Evolutionary conservation across 2,797 vertebrate species (phyloP).

Genomic region (Merluccius polli): DNA sequence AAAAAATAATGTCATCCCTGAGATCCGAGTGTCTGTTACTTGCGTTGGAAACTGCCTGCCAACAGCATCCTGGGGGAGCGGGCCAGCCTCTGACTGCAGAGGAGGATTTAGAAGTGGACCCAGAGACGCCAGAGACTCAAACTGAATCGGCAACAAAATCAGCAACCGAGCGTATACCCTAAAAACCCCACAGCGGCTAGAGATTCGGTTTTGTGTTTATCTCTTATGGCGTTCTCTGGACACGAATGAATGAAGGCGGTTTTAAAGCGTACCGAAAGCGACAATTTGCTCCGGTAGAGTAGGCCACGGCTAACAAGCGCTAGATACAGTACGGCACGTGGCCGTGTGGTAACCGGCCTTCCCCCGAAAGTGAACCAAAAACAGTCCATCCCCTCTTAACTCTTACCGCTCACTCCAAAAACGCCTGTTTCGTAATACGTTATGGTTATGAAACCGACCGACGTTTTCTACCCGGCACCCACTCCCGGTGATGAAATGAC

Average conservation of each 20-base stretch:
- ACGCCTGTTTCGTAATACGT: not conserved
- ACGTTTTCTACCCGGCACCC: not conserved
- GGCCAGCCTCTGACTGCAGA: not conserved
- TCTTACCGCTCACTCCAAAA: not conserved
- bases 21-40: slow-evolving; percentile 15
- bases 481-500: not conserved
- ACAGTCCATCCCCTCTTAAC: not conserved
- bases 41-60: slow-evolving; percentile 10
- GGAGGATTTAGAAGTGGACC: not conserved
- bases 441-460: not conserved
- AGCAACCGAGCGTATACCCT: not conserved
- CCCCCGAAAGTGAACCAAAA: too few species aligned
- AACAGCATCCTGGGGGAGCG: not conserved
- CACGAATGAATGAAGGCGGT: not conserved
- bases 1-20: too few species aligned
- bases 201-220: not conserved
- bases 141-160: not conserved
- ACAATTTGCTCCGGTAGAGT: too few species aligned
- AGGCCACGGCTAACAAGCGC: too few species aligned
- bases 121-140: slow-evolving; percentile 4
- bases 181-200: not conserved
- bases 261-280: too few species aligned
- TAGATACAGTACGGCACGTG: too few species aligned
- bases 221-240: not conserved
- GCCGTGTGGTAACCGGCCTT: too few species aligned